Conservation (phyloP, 2,797 vertebrate genomes). For the Acrocephalus scirpaceus region DNA sequence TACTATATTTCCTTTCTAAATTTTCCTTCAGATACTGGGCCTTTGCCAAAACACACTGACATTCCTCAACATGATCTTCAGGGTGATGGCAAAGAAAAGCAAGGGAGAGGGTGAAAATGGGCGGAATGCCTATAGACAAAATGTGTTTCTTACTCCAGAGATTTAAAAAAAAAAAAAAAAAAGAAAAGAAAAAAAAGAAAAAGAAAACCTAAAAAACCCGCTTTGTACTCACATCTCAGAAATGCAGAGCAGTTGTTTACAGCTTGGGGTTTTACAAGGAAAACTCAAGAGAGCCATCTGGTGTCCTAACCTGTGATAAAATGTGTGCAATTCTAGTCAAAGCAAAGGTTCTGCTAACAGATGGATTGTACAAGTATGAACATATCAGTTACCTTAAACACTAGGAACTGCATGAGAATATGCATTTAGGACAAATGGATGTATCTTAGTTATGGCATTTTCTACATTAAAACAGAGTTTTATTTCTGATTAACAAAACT, state of each 20-base stretch:
- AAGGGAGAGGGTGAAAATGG: neutral
- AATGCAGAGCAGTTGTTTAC: constrained; percentile 73
- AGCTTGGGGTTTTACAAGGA: constrained; percentile 70
- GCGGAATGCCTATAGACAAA: neutral
- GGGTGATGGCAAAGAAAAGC: neutral
- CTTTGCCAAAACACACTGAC: neutral
- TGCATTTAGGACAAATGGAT: neutral
- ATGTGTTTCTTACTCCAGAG: constrained; percentile 3
- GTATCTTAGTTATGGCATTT: neutral
- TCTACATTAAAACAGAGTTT: neutral
- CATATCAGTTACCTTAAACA: neutral
- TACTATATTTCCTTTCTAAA: neutral
- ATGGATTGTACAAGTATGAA: neutral
- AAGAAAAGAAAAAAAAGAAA: neutral
- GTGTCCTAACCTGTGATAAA: constrained; percentile 90
- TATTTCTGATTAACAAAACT: neutral
- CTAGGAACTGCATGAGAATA: neutral
- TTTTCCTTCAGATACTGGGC: neutral
- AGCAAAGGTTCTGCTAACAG: neutral
- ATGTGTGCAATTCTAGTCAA: constrained; percentile 18
- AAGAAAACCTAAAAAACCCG: neutral
- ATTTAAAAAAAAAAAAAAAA: neutral
- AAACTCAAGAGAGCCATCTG: constrained; percentile 99
- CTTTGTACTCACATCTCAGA: constrained; percentile 47
- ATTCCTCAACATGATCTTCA: neutral